Evolutionary conservation across 2,797 vertebrate genomes (phyloP).

Genomic region (Melanotaenia pygmaea): DNA sequence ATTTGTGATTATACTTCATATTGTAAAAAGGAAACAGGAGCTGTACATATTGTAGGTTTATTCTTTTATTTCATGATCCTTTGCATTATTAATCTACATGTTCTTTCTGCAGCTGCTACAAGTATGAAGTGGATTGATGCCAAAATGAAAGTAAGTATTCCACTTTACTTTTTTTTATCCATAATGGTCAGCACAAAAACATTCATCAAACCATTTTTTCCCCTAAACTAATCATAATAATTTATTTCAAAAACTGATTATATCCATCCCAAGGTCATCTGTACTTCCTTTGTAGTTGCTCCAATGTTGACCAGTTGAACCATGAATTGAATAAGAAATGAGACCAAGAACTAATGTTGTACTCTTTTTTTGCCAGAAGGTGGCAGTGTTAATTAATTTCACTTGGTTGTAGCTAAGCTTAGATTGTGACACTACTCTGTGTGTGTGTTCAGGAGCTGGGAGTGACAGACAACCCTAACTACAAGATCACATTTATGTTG

Average conservation of each 20-base stretch:
- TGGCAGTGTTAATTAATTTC: conserved; percentile 57
- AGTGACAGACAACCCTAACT: conserved; percentile 95
- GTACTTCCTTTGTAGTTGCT: too few species aligned
- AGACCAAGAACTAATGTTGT: not conserved
- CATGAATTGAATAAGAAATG: too few species aligned
- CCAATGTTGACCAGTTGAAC: not conserved
- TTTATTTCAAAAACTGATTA: not conserved
- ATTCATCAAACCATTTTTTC: not conserved
- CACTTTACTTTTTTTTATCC: not conserved
- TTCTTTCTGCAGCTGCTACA: conserved; percentile 89
- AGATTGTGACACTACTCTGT: conserved; percentile 9
- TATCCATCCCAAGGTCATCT: not conserved
- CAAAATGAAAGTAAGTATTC: conserved; percentile 95
- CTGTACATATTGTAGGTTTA: not conserved
- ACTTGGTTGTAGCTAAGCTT: not conserved
- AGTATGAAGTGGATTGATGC: conserved; percentile 99
- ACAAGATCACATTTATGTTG: conserved; percentile 99
- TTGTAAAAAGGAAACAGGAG: not conserved
- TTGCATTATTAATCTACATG: not conserved
- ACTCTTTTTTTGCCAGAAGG: conserved; percentile 46
- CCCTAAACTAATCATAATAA: too few species aligned
- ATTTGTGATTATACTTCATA: not conserved
- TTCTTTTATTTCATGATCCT: not conserved
- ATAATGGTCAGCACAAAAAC: not conserved
- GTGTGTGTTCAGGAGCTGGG: conserved; percentile 89